These are phyloP conservation scores for Apis dorsata DNA, from an alignment of 1,140 invertebrate genomes.

Conservation along the genomic window DNA sequence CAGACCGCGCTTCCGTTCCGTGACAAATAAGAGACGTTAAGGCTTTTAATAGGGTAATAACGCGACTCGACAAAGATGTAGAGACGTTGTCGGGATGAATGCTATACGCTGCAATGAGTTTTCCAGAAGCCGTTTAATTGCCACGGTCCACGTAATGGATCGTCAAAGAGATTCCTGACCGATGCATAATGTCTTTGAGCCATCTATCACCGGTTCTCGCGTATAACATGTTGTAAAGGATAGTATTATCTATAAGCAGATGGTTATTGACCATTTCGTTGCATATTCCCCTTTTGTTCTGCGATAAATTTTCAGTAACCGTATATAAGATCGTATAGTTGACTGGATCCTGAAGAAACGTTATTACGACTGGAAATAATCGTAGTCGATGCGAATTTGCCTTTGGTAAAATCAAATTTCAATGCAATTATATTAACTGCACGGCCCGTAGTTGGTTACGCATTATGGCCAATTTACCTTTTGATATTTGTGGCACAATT, in stretches of 20 bases:
- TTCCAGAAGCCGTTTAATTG: constrained; percentile 35
- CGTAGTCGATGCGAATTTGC: neutral
- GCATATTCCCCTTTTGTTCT: constrained; percentile 45
- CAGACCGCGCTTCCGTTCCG: constrained; percentile 6
- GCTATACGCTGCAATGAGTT: constrained; percentile 33
- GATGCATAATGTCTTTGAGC: constrained; percentile 15
- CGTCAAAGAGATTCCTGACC: constrained; percentile 31
- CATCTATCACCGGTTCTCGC: constrained; percentile 34
- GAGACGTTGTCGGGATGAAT: constrained; percentile 15
- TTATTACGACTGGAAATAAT: neutral
- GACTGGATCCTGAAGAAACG: neutral
- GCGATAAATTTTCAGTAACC: constrained; percentile 49
- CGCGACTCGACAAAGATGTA: constrained; percentile 22
- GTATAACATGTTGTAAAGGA: constrained; percentile 46
- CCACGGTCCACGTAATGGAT: constrained; percentile 16
- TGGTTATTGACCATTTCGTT: constrained; percentile 50
- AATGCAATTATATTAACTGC: neutral
- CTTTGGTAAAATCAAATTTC: constrained; percentile 24
- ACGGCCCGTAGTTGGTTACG: neutral
- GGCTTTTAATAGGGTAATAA: constrained; percentile 32
- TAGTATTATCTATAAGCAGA: constrained; percentile 38
- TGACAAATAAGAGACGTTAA: constrained; percentile 17
- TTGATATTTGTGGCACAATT: neutral
- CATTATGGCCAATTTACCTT: neutral
- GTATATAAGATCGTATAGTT: neutral